Evolutionary conservation across 2,113 vertebrate species (phyloP).

Genomic region (Varanus komodoensis): DNA sequence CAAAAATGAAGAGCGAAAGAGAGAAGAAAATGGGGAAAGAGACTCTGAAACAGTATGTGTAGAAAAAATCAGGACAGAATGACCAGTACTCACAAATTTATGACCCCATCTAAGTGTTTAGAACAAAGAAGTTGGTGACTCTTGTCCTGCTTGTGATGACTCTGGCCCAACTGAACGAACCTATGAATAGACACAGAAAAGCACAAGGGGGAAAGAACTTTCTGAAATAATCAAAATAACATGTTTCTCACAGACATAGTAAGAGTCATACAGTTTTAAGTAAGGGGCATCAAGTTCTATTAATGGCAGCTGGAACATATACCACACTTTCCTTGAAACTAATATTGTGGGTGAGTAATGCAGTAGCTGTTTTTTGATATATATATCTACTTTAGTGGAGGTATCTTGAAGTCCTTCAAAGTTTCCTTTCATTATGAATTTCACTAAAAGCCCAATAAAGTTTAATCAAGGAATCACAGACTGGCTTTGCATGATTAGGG

Average conservation of each 20-base stretch:
- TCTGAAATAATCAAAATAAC: neutral
- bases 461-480: neutral
- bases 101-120: slow-evolving; percentile 82
- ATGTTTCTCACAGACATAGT: slow-evolving; percentile 2
- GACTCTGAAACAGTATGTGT: neutral
- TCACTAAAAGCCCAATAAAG: neutral
- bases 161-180: slow-evolving; percentile 92
- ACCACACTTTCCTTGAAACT: slow-evolving; percentile 14
- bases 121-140: slow-evolving; percentile 72
- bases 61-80: slow-evolving; percentile 1
- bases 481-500: no score
- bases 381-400: neutral
- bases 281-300: slow-evolving; percentile 25
- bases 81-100: slow-evolving; percentile 87
- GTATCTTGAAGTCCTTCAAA: neutral
- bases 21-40: neutral
- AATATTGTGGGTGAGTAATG: neutral
- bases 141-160: slow-evolving; percentile 88
- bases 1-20: neutral
- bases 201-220: slow-evolving; percentile 27
- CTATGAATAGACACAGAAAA: slow-evolving; percentile 71
- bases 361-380: neutral
- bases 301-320: slow-evolving; percentile 29
- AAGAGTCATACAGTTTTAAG: slow-evolving; percentile 20
- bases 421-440: neutral